phyloP scores from a whole-genome alignment of 92 coral and sea anemone species.

The Parazoanthus swiftii region DNA sequence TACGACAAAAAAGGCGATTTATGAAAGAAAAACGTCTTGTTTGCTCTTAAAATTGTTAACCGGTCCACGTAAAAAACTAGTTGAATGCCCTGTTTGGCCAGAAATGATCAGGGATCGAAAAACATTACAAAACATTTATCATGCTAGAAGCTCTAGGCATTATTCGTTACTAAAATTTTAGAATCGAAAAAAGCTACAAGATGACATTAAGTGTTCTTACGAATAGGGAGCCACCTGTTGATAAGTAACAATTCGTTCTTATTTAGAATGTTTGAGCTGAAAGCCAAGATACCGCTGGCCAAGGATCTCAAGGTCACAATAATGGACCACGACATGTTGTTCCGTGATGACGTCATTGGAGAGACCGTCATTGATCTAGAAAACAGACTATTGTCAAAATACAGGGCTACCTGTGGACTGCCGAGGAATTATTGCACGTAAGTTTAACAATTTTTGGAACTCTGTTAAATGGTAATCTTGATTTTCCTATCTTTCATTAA shows the following conservation, averaged over 20 bases:
- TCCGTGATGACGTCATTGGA: conserved; percentile 90
- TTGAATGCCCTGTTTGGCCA: no score
- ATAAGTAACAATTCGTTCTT: neutral
- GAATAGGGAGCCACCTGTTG: conserved; percentile 11
- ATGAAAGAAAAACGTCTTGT: no score
- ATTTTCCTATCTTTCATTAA: neutral
- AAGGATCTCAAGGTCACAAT: conserved; percentile 88
- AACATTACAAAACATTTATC: no score
- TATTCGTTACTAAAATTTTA: neutral
- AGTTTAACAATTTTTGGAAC: conserved; percentile 27
- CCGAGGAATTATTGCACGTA: conserved; percentile 86
- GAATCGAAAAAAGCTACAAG: neutral
- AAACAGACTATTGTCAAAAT: conserved; percentile 80
- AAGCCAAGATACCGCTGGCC: conserved; percentile 81
- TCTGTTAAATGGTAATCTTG: neutral
- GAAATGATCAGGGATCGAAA: no score
- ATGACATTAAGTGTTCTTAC: neutral
- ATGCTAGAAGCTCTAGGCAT: no score
- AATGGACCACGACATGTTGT: conserved; percentile 89
- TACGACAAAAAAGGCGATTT: no score
- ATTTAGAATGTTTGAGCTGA: conserved; percentile 89
- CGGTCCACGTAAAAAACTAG: no score
- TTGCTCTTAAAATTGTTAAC: no score
- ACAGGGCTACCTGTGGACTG: conserved; percentile 85
- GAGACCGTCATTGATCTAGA: conserved; percentile 93